Conservation (phyloP, 2,797 vertebrate genomes). For the Alfaro cultratus region DNA sequence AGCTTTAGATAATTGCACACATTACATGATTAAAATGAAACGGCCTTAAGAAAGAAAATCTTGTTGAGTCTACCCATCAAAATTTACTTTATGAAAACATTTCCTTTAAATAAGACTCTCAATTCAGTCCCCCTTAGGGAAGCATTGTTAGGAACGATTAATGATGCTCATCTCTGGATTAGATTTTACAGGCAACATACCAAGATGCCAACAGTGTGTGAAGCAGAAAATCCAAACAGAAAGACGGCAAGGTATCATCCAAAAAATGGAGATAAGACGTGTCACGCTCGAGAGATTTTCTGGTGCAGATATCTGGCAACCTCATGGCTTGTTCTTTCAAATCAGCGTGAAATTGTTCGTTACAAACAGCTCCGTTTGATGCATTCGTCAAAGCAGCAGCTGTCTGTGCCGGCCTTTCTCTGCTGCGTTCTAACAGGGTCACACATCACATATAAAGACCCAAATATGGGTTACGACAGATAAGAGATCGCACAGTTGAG, state of each 20-base stretch:
- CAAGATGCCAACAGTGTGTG: conserved; percentile 15
- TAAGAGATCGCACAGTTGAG: conserved; percentile 20
- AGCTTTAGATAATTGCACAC: conserved; percentile 5
- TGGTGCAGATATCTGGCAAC: conserved; percentile 25
- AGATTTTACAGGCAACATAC: conserved; percentile 48
- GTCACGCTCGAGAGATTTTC: neutral
- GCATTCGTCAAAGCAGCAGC: conserved; percentile 32
- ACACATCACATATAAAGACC: conserved; percentile 37
- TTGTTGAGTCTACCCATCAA: neutral
- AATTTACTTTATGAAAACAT: conserved; percentile 31
- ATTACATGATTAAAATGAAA: conserved; percentile 24
- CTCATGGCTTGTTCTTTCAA: conserved; percentile 33
- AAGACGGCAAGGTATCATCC: conserved; percentile 33
- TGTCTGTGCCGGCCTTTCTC: conserved; percentile 21
- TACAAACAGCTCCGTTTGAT: conserved; percentile 48
- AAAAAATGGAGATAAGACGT: conserved; percentile 18
- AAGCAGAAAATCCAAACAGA: conserved; percentile 44
- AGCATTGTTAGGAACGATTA: conserved; percentile 16
- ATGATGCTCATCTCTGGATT: conserved; percentile 51
- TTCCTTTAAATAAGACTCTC: conserved; percentile 15
- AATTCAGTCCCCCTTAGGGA: conserved; percentile 14
- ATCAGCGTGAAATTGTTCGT: conserved; percentile 34
- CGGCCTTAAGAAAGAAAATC: conserved; percentile 4
- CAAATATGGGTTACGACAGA: conserved; percentile 36
- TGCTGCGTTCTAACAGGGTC: conserved; percentile 31